Percentiles rank a stretch among this genome's conserved stretches.
Conservation (phyloP, 1,140 invertebrate genomes). For the Dysdera silvatica region DNA sequence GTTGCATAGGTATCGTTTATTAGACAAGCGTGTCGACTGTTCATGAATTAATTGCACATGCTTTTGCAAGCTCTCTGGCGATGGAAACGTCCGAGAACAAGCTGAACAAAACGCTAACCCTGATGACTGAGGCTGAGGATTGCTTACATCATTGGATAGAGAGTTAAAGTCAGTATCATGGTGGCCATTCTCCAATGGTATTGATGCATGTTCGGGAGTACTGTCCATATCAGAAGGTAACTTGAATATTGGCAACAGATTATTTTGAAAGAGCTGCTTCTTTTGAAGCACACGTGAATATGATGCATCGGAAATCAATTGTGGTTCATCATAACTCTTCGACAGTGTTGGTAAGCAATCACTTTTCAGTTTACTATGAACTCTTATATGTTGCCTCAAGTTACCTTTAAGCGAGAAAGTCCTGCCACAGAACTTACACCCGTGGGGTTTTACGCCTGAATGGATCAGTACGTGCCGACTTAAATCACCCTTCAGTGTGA, state of each 20-base stretch:
- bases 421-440: slow-evolving; percentile 50
- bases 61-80: slow-evolving; percentile 18
- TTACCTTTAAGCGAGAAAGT: slow-evolving; percentile 41
- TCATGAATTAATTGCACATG: slow-evolving; percentile 27
- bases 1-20: slow-evolving; percentile 22
- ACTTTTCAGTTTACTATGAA: slow-evolving; percentile 6
- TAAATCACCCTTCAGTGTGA: slow-evolving; percentile 52
- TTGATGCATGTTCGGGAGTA: too few species aligned
- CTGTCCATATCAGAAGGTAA: too few species aligned
- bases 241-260: too few species aligned
- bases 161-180: too few species aligned
- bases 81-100: slow-evolving; percentile 25
- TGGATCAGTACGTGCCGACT: slow-evolving; percentile 51
- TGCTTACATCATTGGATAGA: too few species aligned
- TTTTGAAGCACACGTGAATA: too few species aligned
- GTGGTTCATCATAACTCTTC: slow-evolving; percentile 19
- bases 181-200: too few species aligned
- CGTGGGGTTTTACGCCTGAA: slow-evolving; percentile 46
- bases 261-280: too few species aligned
- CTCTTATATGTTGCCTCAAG: slow-evolving; percentile 22
- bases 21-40: slow-evolving; percentile 18
- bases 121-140: slow-evolving; percentile 12
- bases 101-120: slow-evolving; percentile 25
- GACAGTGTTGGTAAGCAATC: too few species aligned
- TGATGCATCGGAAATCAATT: slow-evolving; percentile 25